Base-by-base conservation (phyloP, 2,113 vertebrate species). In the Pelecanus crispus region DNA sequence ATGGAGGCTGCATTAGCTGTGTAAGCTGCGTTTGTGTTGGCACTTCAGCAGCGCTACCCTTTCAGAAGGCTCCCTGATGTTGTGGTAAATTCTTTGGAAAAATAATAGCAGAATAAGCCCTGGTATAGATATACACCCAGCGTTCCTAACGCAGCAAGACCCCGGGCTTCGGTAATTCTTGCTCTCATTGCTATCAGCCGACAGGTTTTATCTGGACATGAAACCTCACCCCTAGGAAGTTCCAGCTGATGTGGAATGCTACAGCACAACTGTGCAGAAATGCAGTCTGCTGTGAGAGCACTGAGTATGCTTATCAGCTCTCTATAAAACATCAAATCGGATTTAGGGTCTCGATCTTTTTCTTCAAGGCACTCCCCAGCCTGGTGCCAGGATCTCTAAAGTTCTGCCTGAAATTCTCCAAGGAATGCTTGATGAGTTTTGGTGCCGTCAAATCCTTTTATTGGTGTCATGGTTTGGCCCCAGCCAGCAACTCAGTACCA, bases 71-170 rank as follows among this genome's bases (percentile, higher is more conserved):
- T 44, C 5, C 55, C 45, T 26, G 32, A 6, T 1, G 12, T 12
- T 14, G 32, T 14, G 45, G 26, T 14, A 9, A n/a, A 36, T 14
- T 45, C 36, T 73, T 26, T 36, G 58, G 50, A 29, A 45, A 62
- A 47, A 22, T 2, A 34, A 10, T 7, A 40, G 68, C 59, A n/a
- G 42, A 31, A 58, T 25, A 36, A 73, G 44, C 59, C 50, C 50
- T 0, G 3, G 17, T 25, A 5, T 7, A 11, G 49, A 36, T 13
- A 40, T 7, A 1, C 16, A 20, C 24, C 24, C 5, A 1, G 13
- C 5, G 56, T 63, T 88, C 36, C 40, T 47, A 28, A 53, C 16
- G 1, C 40, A 25, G 65, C 29, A 19, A n/a, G 22, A 38, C 12
- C 56, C 34, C 2, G 34, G 29, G n/a, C 40, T 63, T 38, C 56